Base-by-base conservation (phyloP, 1,140 invertebrate genomes). In the Drosophila melanica region DNA sequence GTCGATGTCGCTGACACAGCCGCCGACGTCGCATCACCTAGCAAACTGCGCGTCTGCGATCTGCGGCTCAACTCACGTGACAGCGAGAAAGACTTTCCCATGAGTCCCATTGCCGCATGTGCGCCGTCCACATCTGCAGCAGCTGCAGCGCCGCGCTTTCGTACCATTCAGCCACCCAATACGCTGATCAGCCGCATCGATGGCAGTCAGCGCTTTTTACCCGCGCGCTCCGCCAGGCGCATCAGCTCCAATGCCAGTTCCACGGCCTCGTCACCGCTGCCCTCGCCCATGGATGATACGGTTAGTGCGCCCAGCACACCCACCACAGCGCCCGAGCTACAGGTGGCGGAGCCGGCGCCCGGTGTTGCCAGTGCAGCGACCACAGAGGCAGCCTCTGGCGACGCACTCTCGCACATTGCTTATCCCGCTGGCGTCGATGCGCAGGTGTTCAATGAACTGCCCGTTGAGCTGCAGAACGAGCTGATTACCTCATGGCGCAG, bases 401-500 rank as follows among this genome's bases (percentile, higher is more conserved):
- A 70, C 35, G 45, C 59, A n/a, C 76, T 92, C 1, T 58, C 90
- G 1, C 77, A 91, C 33, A 85, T 92, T 75, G 94, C 80, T 12
- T 91, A 82, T 48, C 90, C 94, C 1, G 93, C 93, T 51, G 93
- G 94, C 79, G 93, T 94, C 18, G 94, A 95, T 91, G 92, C 93
- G 33, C 92, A 93, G 70, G 94, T 95, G 8, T 95, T 95, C 80
- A 93, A 92, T 77, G 93, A 94, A 51, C 91, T 95, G 39, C 94
- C 94, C 2, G 85, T 92, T 27, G 94, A 95, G 14, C 91, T 95
- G 85, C 94, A 94, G 79, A 92, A 94, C 58, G 94, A 95, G 79
- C 79, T 95, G 10, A 94, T 94, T 72, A 92, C 92, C 5, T 93
- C 94, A 74, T 95, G 94, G 93, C 93, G 94, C 65, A 93, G 92